phyloP scores from a whole-genome alignment of 2,888 invertebrate species.

The Agrochola macilenta region DNA sequence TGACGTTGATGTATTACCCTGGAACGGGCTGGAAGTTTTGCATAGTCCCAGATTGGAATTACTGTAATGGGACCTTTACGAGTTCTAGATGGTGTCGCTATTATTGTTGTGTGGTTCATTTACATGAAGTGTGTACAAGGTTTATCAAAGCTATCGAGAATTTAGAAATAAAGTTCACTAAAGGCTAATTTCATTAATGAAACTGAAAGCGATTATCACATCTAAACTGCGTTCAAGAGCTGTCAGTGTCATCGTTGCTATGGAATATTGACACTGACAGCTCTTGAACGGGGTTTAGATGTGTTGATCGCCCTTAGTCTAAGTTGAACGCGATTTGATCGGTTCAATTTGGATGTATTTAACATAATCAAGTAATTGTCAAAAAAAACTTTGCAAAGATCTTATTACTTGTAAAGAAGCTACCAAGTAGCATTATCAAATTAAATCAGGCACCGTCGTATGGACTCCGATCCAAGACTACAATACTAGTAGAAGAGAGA shows the following conservation, averaged over 20 bases:
- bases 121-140: neutral
- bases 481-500: too few relatives aligned
- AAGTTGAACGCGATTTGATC: neutral
- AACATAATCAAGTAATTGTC: neutral
- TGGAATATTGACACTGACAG: too few relatives aligned
- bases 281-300: too few relatives aligned
- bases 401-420: neutral
- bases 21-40: constrained; percentile 35
- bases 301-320: neutral
- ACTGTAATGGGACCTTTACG: constrained; percentile 30
- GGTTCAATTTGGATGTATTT: neutral
- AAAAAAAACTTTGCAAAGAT: neutral
- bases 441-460: too few relatives aligned
- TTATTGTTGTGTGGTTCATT: constrained; percentile 19
- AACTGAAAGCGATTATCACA: too few relatives aligned
- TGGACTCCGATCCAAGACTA: neutral
- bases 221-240: too few relatives aligned
- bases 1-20: constrained; percentile 61
- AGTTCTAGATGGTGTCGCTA: neutral
- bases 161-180: neutral
- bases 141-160: too few relatives aligned
- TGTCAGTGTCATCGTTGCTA: too few relatives aligned
- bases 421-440: neutral
- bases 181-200: too few relatives aligned
- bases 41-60: constrained; percentile 33